Percentiles rank a stretch among this genome's conserved stretches.
Evolutionary conservation across 2,113 vertebrate species (phyloP).

Genomic region (Channa argus): DNA sequence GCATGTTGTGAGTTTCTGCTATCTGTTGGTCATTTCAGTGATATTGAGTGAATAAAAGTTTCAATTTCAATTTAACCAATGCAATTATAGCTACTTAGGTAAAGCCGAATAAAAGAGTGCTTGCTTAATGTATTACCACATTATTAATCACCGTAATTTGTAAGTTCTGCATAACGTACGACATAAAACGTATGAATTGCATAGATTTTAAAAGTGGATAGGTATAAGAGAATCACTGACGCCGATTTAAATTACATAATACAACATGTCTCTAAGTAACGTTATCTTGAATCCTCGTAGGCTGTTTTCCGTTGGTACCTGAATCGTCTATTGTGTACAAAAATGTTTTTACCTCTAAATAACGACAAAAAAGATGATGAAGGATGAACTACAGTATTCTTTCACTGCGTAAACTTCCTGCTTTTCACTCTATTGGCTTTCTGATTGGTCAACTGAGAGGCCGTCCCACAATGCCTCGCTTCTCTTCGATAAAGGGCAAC

Average conservation of each 20-base stretch:
- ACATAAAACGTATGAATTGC: no score
- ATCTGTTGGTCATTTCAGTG: no score
- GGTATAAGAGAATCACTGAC: no score
- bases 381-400: no score
- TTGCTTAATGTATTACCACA: background rate
- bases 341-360: constrained; percentile 20
- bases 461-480: background rate
- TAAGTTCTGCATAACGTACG: no score
- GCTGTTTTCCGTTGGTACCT: background rate
- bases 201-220: no score
- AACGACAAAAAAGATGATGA: background rate
- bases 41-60: background rate
- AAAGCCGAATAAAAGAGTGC: background rate
- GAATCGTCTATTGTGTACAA: background rate
- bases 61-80: background rate
- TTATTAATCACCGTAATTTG: no score
- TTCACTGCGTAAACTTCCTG: constrained; percentile 25
- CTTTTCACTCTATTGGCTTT: background rate
- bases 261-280: background rate
- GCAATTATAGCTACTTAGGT: no score
- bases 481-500: background rate
- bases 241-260: no score
- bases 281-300: no score
- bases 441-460: constrained; percentile 39
- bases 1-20: background rate